Evolutionary conservation across 2,113 vertebrate genomes (phyloP).

Genomic region (Dolichallabes microphthalmus): DNA sequence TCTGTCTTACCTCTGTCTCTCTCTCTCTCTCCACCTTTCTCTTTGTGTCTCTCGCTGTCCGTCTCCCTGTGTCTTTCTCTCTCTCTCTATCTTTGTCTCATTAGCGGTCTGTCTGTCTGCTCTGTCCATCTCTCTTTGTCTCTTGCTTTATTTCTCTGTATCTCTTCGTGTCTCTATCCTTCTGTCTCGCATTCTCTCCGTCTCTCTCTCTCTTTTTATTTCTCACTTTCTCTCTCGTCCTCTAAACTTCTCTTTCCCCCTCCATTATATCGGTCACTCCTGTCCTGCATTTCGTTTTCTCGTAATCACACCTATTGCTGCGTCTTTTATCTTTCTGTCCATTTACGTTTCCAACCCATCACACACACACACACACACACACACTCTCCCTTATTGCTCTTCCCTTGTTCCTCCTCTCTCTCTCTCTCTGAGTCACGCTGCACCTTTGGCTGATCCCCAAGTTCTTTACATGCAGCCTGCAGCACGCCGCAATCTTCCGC

Average conservation of each 20-base stretch:
- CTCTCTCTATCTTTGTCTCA: background rate
- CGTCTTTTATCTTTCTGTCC: background rate
- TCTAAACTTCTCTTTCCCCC: background rate
- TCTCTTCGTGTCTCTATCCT: background rate
- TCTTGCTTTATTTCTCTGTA: background rate
- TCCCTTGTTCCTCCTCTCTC: slow-evolving; percentile 19
- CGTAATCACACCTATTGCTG: background rate
- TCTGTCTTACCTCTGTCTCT: background rate
- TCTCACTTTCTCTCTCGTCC: background rate
- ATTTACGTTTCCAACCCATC: background rate
- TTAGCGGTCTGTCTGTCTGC: background rate
- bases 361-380: background rate
- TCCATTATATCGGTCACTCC: slow-evolving; percentile 8
- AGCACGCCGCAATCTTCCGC: slow-evolving; percentile 45
- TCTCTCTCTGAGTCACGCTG: slow-evolving; percentile 56
- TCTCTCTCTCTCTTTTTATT: too few species aligned
- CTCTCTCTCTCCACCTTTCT: background rate
- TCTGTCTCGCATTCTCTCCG: background rate
- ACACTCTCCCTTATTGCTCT: background rate
- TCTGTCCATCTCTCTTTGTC: background rate
- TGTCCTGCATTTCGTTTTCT: background rate
- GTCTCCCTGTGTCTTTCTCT: too few species aligned
- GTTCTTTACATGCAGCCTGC: slow-evolving; percentile 54
- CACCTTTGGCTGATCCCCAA: slow-evolving; percentile 57
- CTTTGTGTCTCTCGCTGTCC: too few species aligned